These are phyloP conservation scores for Machaerirhynchus nigripectus DNA, from an alignment of 2,113 vertebrate genomes.

Conservation along the genomic window DNA sequence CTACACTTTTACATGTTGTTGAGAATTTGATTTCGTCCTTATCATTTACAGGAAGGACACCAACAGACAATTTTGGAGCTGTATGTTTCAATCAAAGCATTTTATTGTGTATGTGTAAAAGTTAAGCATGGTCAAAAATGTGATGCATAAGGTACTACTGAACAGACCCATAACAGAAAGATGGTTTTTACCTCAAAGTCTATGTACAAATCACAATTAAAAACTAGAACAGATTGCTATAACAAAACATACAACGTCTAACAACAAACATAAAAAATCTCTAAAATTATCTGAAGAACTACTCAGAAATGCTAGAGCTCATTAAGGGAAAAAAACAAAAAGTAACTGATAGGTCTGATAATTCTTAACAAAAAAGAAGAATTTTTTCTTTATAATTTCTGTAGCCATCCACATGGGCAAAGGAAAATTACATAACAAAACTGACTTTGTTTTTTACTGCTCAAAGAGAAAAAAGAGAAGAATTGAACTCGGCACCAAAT, in stretches of 20 bases:
- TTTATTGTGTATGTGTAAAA: background rate
- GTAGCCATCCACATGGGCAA: background rate
- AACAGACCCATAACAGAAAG: background rate
- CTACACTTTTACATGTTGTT: background rate
- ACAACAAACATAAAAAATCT: background rate
- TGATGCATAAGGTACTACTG: background rate
- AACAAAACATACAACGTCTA: background rate
- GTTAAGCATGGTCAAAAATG: background rate
- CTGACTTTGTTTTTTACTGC: background rate
- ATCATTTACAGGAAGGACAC: background rate
- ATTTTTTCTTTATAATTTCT: background rate
- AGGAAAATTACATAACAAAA: background rate
- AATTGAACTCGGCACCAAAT: background rate
- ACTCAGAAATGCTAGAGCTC: background rate
- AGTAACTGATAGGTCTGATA: background rate
- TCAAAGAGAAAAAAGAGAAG: background rate
- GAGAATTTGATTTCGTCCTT: background rate
- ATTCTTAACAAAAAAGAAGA: background rate
- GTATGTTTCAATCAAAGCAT: background rate
- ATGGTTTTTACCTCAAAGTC: background rate
- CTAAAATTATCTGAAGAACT: background rate
- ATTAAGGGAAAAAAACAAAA: background rate
- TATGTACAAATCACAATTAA: background rate
- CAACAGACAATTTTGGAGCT: background rate
- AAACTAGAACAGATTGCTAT: background rate